Evolutionary conservation across 2,113 vertebrate species (phyloP).

Genomic region (Thomomys bottae): DNA sequence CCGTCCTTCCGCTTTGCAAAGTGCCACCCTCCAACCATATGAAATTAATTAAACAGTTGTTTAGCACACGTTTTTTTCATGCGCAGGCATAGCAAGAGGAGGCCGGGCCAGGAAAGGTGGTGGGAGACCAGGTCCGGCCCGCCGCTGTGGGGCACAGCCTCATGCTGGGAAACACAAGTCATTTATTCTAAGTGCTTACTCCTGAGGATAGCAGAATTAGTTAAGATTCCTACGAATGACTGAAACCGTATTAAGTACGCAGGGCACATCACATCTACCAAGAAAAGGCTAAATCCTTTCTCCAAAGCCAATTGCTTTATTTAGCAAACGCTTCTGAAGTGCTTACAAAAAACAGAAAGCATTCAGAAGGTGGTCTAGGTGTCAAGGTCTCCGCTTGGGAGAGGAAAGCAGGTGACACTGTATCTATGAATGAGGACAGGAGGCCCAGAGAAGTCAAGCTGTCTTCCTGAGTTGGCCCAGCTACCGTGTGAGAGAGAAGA

Average conservation of each 20-base stretch:
- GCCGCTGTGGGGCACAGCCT: background rate
- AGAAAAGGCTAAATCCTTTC: slow-evolving; percentile 58
- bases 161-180: slow-evolving; percentile 49
- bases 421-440: background rate
- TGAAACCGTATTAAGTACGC: slow-evolving; percentile 60
- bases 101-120: slow-evolving; percentile 1
- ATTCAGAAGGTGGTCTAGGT: slow-evolving; percentile 13
- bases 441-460: background rate
- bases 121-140: background rate
- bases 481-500: fast-evolving
- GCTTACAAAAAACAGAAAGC: slow-evolving; percentile 10
- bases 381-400: background rate
- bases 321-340: slow-evolving; percentile 60
- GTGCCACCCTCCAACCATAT: slow-evolving; percentile 51
- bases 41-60: slow-evolving; percentile 73
- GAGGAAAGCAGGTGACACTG: background rate
- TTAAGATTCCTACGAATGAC: slow-evolving; percentile 72
- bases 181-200: slow-evolving; percentile 69
- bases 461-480: fast-evolving
- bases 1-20: slow-evolving; percentile 56
- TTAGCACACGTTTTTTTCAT: slow-evolving; percentile 32
- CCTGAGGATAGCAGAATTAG: slow-evolving; percentile 64
- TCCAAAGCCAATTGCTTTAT: slow-evolving; percentile 51
- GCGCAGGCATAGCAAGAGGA: background rate
- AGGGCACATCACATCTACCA: slow-evolving; percentile 73